Evolutionary conservation across 2,113 vertebrate genomes (phyloP).

Genomic region (Phylloscopus whistleri): DNA sequence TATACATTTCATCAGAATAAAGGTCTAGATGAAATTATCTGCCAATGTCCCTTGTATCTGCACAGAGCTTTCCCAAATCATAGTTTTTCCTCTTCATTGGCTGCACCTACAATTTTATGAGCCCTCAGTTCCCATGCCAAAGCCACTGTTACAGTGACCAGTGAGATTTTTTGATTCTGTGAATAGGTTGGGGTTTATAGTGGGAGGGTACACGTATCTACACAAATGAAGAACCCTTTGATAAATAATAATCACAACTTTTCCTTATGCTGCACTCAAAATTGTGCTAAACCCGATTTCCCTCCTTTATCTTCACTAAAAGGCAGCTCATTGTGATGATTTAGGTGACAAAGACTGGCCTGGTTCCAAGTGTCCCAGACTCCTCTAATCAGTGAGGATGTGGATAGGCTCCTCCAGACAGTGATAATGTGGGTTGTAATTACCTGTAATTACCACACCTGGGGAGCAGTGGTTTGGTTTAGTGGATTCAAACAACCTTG

Average conservation of each 20-base stretch:
- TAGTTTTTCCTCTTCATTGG: neutral
- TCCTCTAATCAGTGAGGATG: neutral
- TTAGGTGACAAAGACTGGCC: neutral
- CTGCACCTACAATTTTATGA: neutral
- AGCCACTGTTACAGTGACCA: neutral
- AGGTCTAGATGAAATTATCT: neutral
- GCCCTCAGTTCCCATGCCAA: neutral
- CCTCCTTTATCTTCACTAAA: neutral
- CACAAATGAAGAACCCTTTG: neutral
- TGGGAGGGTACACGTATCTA: rapidly evolving
- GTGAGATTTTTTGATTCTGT: neutral
- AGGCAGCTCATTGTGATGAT: neutral
- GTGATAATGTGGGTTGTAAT: neutral
- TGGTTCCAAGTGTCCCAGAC: neutral
- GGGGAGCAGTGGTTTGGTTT: neutral
- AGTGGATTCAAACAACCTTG: neutral
- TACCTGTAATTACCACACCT: neutral
- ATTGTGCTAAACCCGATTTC: neutral
- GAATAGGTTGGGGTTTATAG: neutral
- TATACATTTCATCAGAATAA: neutral
- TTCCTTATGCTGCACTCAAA: neutral
- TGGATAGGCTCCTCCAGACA: neutral
- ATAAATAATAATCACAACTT: neutral
- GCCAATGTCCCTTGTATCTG: neutral
- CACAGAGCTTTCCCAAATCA: neutral